Evolutionary conservation across 1,140 invertebrate genomes (phyloP).

Genomic region (Sitodiplosis mosellana): DNA sequence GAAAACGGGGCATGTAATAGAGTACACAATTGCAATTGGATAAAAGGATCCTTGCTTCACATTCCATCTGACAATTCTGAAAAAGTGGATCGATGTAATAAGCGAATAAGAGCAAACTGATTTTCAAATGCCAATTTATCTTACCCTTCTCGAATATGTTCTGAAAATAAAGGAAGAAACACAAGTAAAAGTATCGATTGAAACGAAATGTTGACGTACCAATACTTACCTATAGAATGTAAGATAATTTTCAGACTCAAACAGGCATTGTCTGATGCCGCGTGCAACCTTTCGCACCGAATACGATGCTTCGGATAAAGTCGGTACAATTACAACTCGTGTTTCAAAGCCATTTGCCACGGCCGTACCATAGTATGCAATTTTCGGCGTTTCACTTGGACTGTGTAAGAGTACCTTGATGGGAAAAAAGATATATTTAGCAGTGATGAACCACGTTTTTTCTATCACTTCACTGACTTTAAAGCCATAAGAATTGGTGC

Average conservation of each 20-base stretch:
- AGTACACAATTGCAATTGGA: conserved; percentile 6
- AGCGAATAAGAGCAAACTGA: no score
- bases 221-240: conserved; percentile 29
- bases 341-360: conserved; percentile 47
- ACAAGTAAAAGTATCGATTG: neutral
- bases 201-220: neutral
- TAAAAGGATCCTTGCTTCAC: conserved; percentile 44
- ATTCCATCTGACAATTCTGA: conserved; percentile 50
- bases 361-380: conserved; percentile 48
- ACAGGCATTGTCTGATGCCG: conserved; percentile 52
- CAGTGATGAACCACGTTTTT: neutral
- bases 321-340: conserved; percentile 41
- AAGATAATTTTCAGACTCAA: conserved; percentile 46
- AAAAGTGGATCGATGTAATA: neutral
- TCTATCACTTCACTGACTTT: conserved; percentile 45
- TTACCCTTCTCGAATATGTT: conserved; percentile 7
- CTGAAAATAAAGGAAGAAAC: conserved; percentile 1
- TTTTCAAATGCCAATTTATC: no score
- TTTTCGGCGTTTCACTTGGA: conserved; percentile 56
- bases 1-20: conserved; percentile 39
- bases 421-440: no score
- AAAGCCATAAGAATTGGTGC: conserved; percentile 54
- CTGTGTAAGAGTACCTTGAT: conserved; percentile 40
- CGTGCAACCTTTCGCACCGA: conserved; percentile 36
- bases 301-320: conserved; percentile 39